Base-by-base conservation (phyloP, 2,888 invertebrate species). In the Acrocyrtus sp. region DNA sequence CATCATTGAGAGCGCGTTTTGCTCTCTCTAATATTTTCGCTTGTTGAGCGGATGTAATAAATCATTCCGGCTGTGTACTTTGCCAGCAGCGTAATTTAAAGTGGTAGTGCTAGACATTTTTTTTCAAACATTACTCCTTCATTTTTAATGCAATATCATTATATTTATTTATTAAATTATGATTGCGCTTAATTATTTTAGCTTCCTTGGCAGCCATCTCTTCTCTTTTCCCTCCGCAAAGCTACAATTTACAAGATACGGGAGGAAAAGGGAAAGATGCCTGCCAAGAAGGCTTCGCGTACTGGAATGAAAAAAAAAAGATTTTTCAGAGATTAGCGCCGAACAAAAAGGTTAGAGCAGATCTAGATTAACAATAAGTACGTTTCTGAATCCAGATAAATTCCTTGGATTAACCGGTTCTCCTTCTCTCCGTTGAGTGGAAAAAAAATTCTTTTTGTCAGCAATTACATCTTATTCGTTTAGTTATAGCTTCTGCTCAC, bases 381-480 rank as follows among this genome's bases (percentile, higher is more conserved):
- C 63, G 54, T 58, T 67, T 66, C 66, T 56, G 56, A 51, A 67
- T 66, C 66, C 39, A 72, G 73, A 67, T 73, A 67, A 73, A 73
- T 73, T 73, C 61, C 62, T 57, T 39, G 73, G 73, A 73, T 74
- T 74, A 74, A 68, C 68, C 67, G 68, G 63, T 74, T 74, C 62
- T 54, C 62, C 21, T 66, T 24, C 62, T 19, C 34, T 34, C 34
- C 12, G 56, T 24, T 27, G 12, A 72, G 72, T 57, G 45, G 43
- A 43, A 19, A 60, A 21, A 58, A 47, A 48, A 48, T 48, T 58
- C 58, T 61, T 53, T 61, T 50, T 27, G 60, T 60, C 72, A 66
- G 54, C 65, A 60, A 60, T 73, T 62, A 63, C 70, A 53, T 51
- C 57, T 72, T 50, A 62, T 43, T 61, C 45, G 45, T 17, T 50